A percentile compares a stretch with the other conserved stretches of the same genome.
phyloP scores from a whole-genome alignment of 2,888 invertebrate genomes.

The Theretra japonica region DNA sequence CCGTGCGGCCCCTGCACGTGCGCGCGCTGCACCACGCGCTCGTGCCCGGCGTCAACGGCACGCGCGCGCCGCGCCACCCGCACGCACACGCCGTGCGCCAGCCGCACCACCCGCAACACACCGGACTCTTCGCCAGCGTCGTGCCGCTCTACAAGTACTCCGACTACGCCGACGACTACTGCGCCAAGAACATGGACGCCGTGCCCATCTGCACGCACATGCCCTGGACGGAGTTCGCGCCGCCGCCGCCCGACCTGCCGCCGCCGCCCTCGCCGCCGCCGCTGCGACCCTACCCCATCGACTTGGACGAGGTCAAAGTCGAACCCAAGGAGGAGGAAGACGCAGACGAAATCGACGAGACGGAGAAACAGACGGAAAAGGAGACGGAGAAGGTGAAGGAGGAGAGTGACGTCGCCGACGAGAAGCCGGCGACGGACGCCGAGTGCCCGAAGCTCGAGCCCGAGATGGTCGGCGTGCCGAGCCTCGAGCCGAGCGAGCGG shows the following conservation, averaged over 20 bases:
- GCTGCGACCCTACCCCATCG: constrained; percentile 63
- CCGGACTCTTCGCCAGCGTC: constrained; percentile 72
- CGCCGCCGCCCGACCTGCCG: constrained; percentile 66
- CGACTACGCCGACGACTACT: constrained; percentile 79
- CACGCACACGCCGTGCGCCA: constrained; percentile 73
- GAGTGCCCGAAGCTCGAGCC: constrained; percentile 36
- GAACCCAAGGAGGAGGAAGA: constrained; percentile 32
- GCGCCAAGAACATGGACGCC: constrained; percentile 71
- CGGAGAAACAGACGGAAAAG: constrained; percentile 34
- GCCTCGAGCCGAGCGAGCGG: constrained; percentile 67
- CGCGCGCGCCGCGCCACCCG: constrained; percentile 73
- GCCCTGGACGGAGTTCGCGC: constrained; percentile 74
- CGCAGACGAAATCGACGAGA: constrained; percentile 7
- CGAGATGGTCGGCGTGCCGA: constrained; percentile 50
- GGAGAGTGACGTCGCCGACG: not conserved
- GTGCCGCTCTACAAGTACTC: constrained; percentile 79
- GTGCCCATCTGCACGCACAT: constrained; percentile 67
- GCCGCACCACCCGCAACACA: constrained; percentile 54
- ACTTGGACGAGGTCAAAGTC: constrained; percentile 35
- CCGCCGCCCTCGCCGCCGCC: constrained; percentile 70
- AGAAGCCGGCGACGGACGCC: not conserved
- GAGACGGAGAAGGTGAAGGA: constrained; percentile 34
- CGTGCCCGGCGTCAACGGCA: constrained; percentile 86
- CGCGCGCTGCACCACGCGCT: constrained; percentile 81
- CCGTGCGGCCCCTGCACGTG: constrained; percentile 79